phyloP scores from a whole-genome alignment of 1,140 invertebrate species.

The Lasioglossum albipes region DNA sequence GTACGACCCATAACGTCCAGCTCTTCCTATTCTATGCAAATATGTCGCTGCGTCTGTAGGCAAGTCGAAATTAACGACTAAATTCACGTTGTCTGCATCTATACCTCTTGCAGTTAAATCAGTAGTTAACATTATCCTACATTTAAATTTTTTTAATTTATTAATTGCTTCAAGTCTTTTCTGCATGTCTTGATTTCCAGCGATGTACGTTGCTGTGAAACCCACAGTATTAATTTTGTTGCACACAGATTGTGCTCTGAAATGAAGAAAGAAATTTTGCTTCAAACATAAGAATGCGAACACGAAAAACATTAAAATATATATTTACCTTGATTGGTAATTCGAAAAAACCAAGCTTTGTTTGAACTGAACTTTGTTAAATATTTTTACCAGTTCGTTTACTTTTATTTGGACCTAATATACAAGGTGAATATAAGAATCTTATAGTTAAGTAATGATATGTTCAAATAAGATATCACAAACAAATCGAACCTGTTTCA shows the following conservation, averaged over 20 bases:
- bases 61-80: slow-evolving; percentile 95
- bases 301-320: slow-evolving; percentile 22
- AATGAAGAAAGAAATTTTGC: slow-evolving; percentile 13
- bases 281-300: background rate
- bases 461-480: background rate
- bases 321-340: slow-evolving; percentile 86
- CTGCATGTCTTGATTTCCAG: slow-evolving; percentile 88
- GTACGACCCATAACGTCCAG: slow-evolving; percentile 92
- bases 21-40: slow-evolving; percentile 96
- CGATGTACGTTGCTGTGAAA: slow-evolving; percentile 87
- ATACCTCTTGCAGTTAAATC: slow-evolving; percentile 94
- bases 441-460: slow-evolving; percentile 1
- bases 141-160: slow-evolving; percentile 88
- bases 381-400: slow-evolving; percentile 85
- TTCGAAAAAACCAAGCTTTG: slow-evolving; percentile 96
- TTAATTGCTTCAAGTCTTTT: slow-evolving; percentile 87
- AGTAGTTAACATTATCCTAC: slow-evolving; percentile 93
- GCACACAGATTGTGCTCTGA: slow-evolving; percentile 85
- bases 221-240: slow-evolving; percentile 85
- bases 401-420: slow-evolving; percentile 84
- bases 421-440: background rate
- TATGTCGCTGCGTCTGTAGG: slow-evolving; percentile 92
- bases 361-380: slow-evolving; percentile 88
- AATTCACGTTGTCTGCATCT: slow-evolving; percentile 94
- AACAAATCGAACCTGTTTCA: slow-evolving; percentile 81